Conservation (phyloP, 2,888 invertebrate genomes). For the Pachydiplax longipennis region DNA sequence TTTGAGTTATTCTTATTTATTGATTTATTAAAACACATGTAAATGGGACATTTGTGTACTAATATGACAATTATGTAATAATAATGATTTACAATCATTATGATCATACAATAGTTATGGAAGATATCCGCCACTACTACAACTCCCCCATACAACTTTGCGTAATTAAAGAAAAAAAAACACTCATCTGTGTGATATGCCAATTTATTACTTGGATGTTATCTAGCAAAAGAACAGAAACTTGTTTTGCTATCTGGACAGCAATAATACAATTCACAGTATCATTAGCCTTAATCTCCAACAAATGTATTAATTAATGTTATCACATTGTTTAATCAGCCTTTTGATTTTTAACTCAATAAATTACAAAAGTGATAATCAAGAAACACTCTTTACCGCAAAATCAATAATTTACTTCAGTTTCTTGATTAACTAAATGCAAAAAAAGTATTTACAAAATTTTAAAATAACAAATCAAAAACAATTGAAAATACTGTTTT, state of each 20-base stretch:
- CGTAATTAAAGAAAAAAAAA: not conserved
- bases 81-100: too few species aligned
- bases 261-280: constrained; percentile 21
- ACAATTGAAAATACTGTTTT: constrained; percentile 11
- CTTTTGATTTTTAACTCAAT: not conserved
- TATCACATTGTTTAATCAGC: constrained; percentile 31
- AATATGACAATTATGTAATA: too few species aligned
- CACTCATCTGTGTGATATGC: not conserved
- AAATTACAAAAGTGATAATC: not conserved
- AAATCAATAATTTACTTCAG: not conserved
- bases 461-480: constrained; percentile 12
- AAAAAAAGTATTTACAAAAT: constrained; percentile 5
- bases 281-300: not conserved
- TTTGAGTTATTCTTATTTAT: too few species aligned
- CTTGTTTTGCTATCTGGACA: not conserved
- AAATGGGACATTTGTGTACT: too few species aligned
- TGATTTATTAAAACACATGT: too few species aligned
- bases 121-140: too few species aligned
- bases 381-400: not conserved
- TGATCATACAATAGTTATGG: too few species aligned
- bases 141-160: too few species aligned
- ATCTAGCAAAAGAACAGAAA: constrained; percentile 1
- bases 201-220: not conserved
- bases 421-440: not conserved
- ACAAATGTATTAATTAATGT: not conserved